These are phyloP conservation scores for Pithys albifrons DNA, from an alignment of 2,113 vertebrate genomes.

Conservation along the genomic window DNA sequence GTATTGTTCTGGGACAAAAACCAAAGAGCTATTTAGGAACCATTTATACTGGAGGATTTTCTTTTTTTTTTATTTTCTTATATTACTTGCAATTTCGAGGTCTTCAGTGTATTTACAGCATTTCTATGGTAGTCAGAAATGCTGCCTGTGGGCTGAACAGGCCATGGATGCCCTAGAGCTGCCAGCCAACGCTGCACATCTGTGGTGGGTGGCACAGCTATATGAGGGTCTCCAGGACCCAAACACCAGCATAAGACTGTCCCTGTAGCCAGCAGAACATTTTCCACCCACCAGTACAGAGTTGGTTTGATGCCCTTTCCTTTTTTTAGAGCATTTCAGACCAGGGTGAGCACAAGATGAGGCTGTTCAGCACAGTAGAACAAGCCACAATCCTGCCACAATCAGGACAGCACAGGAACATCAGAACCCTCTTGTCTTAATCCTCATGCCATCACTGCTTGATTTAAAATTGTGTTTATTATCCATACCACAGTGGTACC, in stretches of 20 bases:
- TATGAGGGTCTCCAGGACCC: not conserved
- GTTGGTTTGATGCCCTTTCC: accelerated
- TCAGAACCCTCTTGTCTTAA: slow-evolving; percentile 29
- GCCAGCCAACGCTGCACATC: not conserved
- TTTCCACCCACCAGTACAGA: accelerated
- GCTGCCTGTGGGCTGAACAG: not conserved
- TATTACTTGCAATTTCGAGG: not conserved
- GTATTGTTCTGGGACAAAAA: not conserved
- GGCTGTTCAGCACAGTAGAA: not conserved
- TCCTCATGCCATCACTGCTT: not conserved
- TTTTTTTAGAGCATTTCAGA: not conserved
- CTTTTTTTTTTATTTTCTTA: not conserved
- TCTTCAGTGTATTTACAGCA: not conserved
- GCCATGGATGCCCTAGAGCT: accelerated
- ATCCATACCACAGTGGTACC: not conserved
- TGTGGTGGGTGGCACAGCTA: accelerated
- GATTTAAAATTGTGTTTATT: slow-evolving; percentile 2
- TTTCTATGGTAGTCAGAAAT: not conserved
- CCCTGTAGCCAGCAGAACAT: accelerated
- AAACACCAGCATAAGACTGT: accelerated
- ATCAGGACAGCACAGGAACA: not conserved
- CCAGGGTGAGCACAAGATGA: accelerated
- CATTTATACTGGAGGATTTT: not conserved
- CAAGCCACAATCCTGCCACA: not conserved
- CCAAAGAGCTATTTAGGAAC: not conserved